Percentiles rank a stretch among this genome's conserved stretches.
Evolutionary conservation across 2,888 invertebrate genomes (phyloP).

Genomic region (Atrina japonica): DNA sequence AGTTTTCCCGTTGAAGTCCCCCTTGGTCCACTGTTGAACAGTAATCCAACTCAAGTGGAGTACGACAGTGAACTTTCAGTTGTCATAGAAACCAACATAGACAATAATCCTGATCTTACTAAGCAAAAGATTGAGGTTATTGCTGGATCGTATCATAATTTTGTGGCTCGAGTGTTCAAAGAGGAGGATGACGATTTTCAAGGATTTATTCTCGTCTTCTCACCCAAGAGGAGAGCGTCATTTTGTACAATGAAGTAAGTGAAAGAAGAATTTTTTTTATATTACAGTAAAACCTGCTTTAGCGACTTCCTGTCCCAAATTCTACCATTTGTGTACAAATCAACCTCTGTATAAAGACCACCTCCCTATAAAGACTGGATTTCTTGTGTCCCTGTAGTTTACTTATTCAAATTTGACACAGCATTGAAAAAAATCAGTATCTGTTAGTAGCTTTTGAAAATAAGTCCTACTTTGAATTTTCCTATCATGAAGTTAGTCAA

Average conservation of each 20-base stretch:
- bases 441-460: too few species aligned
- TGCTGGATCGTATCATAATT: constrained; percentile 92
- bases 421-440: too few species aligned
- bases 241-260: constrained; percentile 91
- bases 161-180: constrained; percentile 84
- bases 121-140: constrained; percentile 89
- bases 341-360: too few species aligned
- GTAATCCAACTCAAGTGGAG: constrained; percentile 92
- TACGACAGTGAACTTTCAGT: constrained; percentile 86
- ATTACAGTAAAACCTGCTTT: too few species aligned
- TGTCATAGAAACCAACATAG: constrained; percentile 78
- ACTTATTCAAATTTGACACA: too few species aligned
- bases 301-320: too few species aligned
- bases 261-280: too few species aligned
- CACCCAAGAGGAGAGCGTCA: constrained; percentile 96
- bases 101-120: constrained; percentile 94
- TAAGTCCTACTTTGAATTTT: too few species aligned
- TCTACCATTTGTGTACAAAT: too few species aligned
- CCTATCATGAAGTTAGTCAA: too few species aligned
- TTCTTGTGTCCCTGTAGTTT: too few species aligned
- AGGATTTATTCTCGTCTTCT: constrained; percentile 96
- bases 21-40: constrained; percentile 91
- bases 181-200: constrained; percentile 86
- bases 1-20: constrained; percentile 95
- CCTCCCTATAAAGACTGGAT: too few species aligned